Base-by-base conservation (phyloP, 2,113 vertebrate genomes). In the Amphiprion ocellaris region DNA sequence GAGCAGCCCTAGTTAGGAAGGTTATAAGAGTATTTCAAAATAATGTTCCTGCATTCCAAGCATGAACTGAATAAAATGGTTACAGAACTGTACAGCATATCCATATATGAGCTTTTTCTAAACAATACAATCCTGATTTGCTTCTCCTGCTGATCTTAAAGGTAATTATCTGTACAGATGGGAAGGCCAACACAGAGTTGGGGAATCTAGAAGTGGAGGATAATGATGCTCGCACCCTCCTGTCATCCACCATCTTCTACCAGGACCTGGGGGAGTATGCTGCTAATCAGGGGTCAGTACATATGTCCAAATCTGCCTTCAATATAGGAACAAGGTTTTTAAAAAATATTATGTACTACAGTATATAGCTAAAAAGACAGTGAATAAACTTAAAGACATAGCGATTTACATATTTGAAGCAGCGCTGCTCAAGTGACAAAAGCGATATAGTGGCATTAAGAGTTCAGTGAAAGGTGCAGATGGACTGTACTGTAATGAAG, bases 161-260 rank as follows among this genome's bases (percentile, higher is more conserved):
- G 95, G 94, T 96, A 58, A 93, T 96, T 61, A 92, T 96, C 78
- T 95, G 94, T 77, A 95, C 94, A 62, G 94, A 95, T 15, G 94
- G 95, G 52, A 94, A 92, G 83, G 94, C 95, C 49, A 96, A 95
- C 88, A 92, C 93, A 17, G 87, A 85, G 2, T 63, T 96, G 54
- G 95, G 95, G 16, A 93, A 94, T 64, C 88, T 96, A 44, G 92
- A 94, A 37, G 86, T 79, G 44, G 91, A 94, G 52, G 93, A 94
- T 41, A 64, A 49, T 4, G 91, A 94, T 9, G 73, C 86, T 69
- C 77, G 66, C 8, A 81, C 87, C 1, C 90, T 90, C 12, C 75
- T 93, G 26, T 90, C 94, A 5, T 94, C 95, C 74, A 90, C 88
- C 53, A 92, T 94, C 72, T 96, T 94, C 88, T 96, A 96, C 87